Percentiles rank a stretch among this genome's conserved stretches.
phyloP scores from a whole-genome alignment of 1,140 invertebrate species.

The Micrasema minimum region DNA sequence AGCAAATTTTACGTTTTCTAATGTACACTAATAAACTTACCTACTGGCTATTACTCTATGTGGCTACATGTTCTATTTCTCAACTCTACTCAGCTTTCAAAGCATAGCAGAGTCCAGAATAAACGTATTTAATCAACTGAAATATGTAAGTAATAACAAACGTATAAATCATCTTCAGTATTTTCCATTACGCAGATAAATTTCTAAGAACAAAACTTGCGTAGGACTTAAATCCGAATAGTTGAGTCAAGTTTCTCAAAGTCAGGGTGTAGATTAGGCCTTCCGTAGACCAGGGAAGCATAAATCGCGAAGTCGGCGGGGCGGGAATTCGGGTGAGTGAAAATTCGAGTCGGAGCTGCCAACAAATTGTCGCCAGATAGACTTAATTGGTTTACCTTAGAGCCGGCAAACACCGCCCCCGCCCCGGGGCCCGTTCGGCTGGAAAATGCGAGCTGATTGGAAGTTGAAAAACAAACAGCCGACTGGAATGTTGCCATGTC shows the following conservation, averaged over 20 bases:
- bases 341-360: constrained; percentile 23
- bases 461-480: constrained; percentile 47
- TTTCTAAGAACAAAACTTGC: constrained; percentile 8
- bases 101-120: too few relatives aligned
- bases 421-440: constrained; percentile 18
- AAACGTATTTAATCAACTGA: not conserved
- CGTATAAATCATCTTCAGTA: not conserved
- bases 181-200: constrained; percentile 3
- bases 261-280: not conserved
- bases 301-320: constrained; percentile 42
- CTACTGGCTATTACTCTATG: too few relatives aligned
- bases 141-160: not conserved
- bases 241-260: not conserved
- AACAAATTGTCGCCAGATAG: constrained; percentile 44
- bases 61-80: too few relatives aligned
- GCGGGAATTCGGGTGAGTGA: constrained; percentile 34
- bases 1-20: too few relatives aligned
- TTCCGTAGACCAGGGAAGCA: not conserved
- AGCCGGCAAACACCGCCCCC: constrained; percentile 41
- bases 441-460: constrained; percentile 51
- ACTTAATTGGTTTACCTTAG: constrained; percentile 50
- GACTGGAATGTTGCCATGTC: constrained; percentile 35
- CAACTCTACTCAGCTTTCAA: too few relatives aligned
- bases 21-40: too few relatives aligned
- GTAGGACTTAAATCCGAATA: constrained; percentile 6